A percentile compares a stretch with the other conserved stretches of the same genome.
phyloP scores from a whole-genome alignment of 2,888 invertebrate species.

The Panzeria rudis region DNA sequence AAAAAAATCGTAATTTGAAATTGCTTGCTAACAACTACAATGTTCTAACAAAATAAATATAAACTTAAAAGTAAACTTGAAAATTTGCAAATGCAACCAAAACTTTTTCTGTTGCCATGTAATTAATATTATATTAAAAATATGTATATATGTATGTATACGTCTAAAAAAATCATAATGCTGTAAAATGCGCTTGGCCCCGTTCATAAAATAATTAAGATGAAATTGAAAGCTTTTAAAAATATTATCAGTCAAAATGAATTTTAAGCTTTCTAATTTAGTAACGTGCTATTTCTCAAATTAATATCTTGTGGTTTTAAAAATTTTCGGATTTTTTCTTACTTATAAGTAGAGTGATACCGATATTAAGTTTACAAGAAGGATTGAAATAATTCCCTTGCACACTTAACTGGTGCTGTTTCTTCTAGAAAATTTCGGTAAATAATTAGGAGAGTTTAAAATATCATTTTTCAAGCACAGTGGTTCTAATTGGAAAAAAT shows the following conservation, averaged over 20 bases:
- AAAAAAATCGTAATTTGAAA: slow-evolving; percentile 12
- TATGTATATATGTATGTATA: not conserved
- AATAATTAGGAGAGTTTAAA: too few species aligned
- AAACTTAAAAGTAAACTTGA: slow-evolving; percentile 41
- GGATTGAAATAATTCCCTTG: too few species aligned
- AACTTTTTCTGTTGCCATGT: slow-evolving; percentile 19
- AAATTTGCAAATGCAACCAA: slow-evolving; percentile 29
- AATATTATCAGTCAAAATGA: not conserved
- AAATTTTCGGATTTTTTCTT: too few species aligned
- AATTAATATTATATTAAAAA: slow-evolving; percentile 7
- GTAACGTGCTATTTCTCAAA: too few species aligned
- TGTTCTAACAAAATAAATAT: slow-evolving; percentile 13
- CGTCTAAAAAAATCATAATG: not conserved
- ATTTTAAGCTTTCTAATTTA: too few species aligned
- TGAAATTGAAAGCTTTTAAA: slow-evolving; percentile 15
- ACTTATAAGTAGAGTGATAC: too few species aligned
- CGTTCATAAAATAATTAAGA: not conserved
- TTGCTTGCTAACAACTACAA: slow-evolving; percentile 25
- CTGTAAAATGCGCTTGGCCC: slow-evolving; percentile 7
- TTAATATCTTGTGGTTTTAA: too few species aligned
- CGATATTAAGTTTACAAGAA: too few species aligned
- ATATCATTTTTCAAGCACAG: too few species aligned
- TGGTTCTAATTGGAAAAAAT: too few species aligned
- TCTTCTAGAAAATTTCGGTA: too few species aligned
- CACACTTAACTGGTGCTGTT: too few species aligned